Evolutionary conservation across 2,113 vertebrate species (phyloP), one percentile per base, ranked within the genome.

Genomic region (Microtus montanus): DNA sequence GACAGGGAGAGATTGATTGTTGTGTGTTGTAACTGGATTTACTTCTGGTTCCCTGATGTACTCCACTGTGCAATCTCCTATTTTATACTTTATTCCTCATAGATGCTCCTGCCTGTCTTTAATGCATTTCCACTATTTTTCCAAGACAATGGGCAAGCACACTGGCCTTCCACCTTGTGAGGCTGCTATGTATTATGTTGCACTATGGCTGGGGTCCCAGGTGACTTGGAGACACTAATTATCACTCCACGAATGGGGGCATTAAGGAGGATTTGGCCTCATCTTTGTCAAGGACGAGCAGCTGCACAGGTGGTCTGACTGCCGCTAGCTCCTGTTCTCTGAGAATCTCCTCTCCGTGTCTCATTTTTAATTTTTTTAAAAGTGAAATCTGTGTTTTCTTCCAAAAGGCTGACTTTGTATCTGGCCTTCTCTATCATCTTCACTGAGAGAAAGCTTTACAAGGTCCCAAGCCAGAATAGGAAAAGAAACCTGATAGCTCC

Each of bases 321-420:
- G 8, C 38, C 14, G 10, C 28, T 5, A n/a, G 24, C 66, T 41
- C 68, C 28, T 13, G 41, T 44, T 70, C 24, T 71, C 24, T 10
- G 49, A 2, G 0, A 20, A 12, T 26, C 47, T n/a, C 63, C 24
- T 22, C 47, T 38, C 52, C 38, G 9, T 0, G 26, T 52, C 86
- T 84, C 19, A 20, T 5, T 26, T 86, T 35, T 49, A 71, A 54
- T 71, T 87, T 87, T 64, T 87, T 54, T 11, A n/a, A 47, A 58
- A 89, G 84, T 84, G 38, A 88, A 88, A 77, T 63, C 49, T 52
- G 20, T 70, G 38, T 28, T 95, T 66, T 87, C 58, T 82, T 79
- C n/a, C n/a, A 17, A 7, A 82, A 70, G 82, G 26, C 33, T 75
- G 14, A 87, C 41, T 90, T n/a, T 64, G 54, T 47, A 11, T 38